phyloP scores from a whole-genome alignment of 2,888 invertebrate species.

The Drosophila hawaiiensis region DNA sequence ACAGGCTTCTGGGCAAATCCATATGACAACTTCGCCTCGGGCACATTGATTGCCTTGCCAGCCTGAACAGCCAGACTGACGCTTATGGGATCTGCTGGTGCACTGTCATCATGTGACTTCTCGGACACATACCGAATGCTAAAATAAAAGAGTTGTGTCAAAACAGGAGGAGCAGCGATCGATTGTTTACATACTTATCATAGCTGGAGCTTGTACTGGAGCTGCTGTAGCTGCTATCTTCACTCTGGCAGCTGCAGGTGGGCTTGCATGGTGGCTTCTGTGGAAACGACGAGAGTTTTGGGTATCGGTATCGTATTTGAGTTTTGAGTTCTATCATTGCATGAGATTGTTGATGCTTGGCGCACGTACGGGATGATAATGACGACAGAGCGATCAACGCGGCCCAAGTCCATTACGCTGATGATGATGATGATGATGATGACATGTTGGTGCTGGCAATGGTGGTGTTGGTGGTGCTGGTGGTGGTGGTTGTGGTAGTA shows the following conservation, averaged over 20 bases:
- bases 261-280: constrained; percentile 70
- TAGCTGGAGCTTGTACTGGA: constrained; percentile 49
- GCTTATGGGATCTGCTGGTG: constrained; percentile 86
- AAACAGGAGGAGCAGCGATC: background rate
- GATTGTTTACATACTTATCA: constrained; percentile 46
- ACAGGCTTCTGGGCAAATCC: constrained; percentile 86
- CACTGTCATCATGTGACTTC: constrained; percentile 52
- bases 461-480: constrained; percentile 23
- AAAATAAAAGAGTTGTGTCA: background rate
- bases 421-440: constrained; percentile 14
- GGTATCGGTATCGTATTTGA: constrained; percentile 49
- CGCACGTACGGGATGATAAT: constrained; percentile 71
- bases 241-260: constrained; percentile 59
- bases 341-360: constrained; percentile 43
- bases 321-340: constrained; percentile 45
- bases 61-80: constrained; percentile 85
- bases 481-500: constrained; percentile 20
- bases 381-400: constrained; percentile 31
- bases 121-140: constrained; percentile 57
- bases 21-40: constrained; percentile 86
- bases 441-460: constrained; percentile 22
- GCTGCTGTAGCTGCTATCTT: constrained; percentile 57
- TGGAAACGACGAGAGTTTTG: constrained; percentile 47
- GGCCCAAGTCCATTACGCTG: constrained; percentile 13
- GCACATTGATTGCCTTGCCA: constrained; percentile 84